phyloP scores from a whole-genome alignment of 2,797 vertebrate genomes.

The Agapornis canus region DNA sequence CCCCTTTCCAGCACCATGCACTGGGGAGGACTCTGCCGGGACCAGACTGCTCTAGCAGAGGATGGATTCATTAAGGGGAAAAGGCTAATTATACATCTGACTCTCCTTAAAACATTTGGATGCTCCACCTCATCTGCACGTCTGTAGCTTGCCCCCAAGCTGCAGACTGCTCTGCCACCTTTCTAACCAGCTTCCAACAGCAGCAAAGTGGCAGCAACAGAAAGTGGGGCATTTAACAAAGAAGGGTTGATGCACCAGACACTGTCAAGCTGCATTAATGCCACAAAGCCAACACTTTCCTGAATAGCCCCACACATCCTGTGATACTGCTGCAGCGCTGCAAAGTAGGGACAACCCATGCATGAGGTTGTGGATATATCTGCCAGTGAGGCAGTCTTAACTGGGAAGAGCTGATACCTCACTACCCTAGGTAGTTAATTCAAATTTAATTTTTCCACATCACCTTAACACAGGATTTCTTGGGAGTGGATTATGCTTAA shows the following conservation, averaged over 20 bases:
- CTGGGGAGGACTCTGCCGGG: background rate
- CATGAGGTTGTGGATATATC: background rate
- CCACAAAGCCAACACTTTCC: background rate
- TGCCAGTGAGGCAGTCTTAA: background rate
- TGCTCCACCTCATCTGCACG: background rate
- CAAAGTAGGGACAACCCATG: fast-evolving
- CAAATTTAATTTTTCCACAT: background rate
- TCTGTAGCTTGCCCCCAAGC: background rate
- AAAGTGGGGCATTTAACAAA: background rate
- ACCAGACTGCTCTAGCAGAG: background rate
- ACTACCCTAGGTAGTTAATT: background rate
- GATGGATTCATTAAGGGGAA: background rate
- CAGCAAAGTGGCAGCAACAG: background rate
- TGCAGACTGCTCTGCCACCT: background rate
- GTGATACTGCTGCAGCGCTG: background rate
- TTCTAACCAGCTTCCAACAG: background rate
- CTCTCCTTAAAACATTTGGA: background rate
- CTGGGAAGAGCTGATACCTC: background rate
- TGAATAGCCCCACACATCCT: background rate
- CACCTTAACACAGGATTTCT: background rate
- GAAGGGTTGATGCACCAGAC: background rate
- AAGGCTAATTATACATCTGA: background rate
- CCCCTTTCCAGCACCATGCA: background rate
- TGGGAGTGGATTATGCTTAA: background rate
- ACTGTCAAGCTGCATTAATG: background rate